A percentile compares a stretch with the other conserved stretches of the same genome.
Conservation (phyloP, 2,797 vertebrate species). For the Aphelocoma californica region DNA sequence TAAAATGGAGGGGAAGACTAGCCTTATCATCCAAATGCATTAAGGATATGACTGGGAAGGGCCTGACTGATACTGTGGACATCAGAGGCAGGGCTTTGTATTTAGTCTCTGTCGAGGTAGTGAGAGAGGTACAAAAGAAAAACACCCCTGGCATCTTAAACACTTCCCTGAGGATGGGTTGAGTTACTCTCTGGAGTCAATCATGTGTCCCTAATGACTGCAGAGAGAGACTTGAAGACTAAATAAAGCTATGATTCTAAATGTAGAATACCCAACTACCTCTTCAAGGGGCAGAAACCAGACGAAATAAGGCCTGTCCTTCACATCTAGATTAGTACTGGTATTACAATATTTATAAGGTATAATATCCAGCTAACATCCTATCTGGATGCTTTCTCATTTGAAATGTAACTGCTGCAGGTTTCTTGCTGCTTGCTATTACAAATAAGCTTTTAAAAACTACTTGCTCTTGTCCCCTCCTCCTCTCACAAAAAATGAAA, state of each 20-base stretch:
- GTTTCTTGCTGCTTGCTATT: not conserved
- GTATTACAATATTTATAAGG: not conserved
- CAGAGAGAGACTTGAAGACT: not conserved
- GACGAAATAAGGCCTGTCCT: not conserved
- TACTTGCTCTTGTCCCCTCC: not conserved
- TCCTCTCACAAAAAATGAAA: accelerated
- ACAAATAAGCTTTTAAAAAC: not conserved
- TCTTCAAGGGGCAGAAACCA: not conserved
- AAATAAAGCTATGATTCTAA: not conserved
- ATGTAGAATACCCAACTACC: not conserved
- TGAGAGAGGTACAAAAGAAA: not conserved
- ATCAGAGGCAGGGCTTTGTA: not conserved
- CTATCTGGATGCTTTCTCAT: not conserved
- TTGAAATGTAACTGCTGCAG: not conserved
- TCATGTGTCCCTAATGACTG: not conserved
- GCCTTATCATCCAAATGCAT: not conserved
- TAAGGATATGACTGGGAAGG: not conserved
- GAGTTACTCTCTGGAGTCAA: not conserved
- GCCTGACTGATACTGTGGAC: not conserved
- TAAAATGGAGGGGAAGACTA: not conserved
- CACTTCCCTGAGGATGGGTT: not conserved
- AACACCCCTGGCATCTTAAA: not conserved
- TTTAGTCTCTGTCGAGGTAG: not conserved
- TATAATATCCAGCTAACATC: not conserved
- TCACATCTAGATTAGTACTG: not conserved